Evolutionary conservation across 2,888 invertebrate genomes (phyloP).

Genomic region (Desoria tigrina): DNA sequence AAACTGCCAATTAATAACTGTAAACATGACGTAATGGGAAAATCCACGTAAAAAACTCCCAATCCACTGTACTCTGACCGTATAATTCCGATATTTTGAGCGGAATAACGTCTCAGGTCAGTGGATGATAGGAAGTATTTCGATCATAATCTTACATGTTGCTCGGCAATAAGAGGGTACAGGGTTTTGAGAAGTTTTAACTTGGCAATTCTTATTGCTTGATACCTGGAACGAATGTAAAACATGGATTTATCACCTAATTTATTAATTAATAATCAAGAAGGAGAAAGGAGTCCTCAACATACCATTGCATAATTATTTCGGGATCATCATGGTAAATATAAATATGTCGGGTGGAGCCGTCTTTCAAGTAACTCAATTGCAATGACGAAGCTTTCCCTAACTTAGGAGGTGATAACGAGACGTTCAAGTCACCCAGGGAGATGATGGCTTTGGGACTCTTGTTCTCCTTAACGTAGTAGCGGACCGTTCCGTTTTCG

Average conservation of each 20-base stretch:
- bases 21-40: too few relatives aligned
- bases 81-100: too few relatives aligned
- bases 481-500: constrained; percentile 74
- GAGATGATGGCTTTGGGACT: constrained; percentile 80
- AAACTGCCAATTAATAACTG: too few relatives aligned
- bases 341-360: constrained; percentile 81
- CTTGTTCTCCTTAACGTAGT: constrained; percentile 63
- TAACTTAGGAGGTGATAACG: constrained; percentile 80
- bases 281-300: too few relatives aligned
- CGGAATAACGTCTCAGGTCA: too few relatives aligned
- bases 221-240: constrained; percentile 23
- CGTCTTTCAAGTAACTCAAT: constrained; percentile 80
- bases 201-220: constrained; percentile 78
- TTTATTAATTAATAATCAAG: constrained; percentile 65
- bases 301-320: constrained; percentile 76
- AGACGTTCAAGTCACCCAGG: constrained; percentile 79
- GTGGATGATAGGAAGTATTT: too few relatives aligned
- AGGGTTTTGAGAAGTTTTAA: constrained; percentile 63
- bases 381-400: constrained; percentile 78
- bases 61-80: too few relatives aligned
- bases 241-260: not conserved
- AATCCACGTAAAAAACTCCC: too few relatives aligned
- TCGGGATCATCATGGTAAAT: constrained; percentile 66
- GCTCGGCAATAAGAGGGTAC: constrained; percentile 3
- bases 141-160: not conserved